These are phyloP conservation scores for Eulithis testata DNA, from an alignment of 2,888 invertebrate genomes.

Conservation along the genomic window DNA sequence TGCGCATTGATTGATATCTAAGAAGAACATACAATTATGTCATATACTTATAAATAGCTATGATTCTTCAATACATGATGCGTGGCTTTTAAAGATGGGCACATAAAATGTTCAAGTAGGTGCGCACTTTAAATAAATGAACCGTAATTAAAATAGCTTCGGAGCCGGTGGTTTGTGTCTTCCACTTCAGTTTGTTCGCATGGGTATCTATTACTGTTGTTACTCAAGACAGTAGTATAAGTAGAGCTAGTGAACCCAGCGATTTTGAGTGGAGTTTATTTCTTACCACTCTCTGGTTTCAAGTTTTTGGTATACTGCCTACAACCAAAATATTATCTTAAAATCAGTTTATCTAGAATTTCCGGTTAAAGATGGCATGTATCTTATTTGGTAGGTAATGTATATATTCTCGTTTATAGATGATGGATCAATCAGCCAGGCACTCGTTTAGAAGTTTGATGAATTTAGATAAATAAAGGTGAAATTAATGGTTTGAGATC, in stretches of 20 bases:
- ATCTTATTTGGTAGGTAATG: no score
- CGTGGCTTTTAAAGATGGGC: slow-evolving; percentile 52
- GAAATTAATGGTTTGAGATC: no score
- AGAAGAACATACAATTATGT: slow-evolving; percentile 51
- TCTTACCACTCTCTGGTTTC: no score
- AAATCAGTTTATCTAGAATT: no score
- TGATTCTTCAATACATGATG: slow-evolving; percentile 46
- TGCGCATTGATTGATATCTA: slow-evolving; percentile 26
- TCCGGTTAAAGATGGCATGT: no score
- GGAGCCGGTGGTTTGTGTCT: slow-evolving; percentile 43
- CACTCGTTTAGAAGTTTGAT: no score
- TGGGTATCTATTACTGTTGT: slow-evolving; percentile 50
- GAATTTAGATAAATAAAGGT: no score
- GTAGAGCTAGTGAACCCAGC: slow-evolving; percentile 45
- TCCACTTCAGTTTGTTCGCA: slow-evolving; percentile 59
- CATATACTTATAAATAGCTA: slow-evolving; percentile 64
- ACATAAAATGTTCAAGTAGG: slow-evolving; percentile 57
- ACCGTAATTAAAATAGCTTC: slow-evolving; percentile 65
- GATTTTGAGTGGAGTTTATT: background rate
- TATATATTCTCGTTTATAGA: no score
- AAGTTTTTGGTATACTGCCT: no score
- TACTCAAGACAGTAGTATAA: slow-evolving; percentile 50
- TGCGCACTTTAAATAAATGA: slow-evolving; percentile 58
- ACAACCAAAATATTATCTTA: no score
- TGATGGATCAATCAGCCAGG: no score